Percentiles rank a stretch among this genome's conserved stretches.
phyloP scores from a whole-genome alignment of 2,113 vertebrate genomes.

The Cavia aperea region DNA sequence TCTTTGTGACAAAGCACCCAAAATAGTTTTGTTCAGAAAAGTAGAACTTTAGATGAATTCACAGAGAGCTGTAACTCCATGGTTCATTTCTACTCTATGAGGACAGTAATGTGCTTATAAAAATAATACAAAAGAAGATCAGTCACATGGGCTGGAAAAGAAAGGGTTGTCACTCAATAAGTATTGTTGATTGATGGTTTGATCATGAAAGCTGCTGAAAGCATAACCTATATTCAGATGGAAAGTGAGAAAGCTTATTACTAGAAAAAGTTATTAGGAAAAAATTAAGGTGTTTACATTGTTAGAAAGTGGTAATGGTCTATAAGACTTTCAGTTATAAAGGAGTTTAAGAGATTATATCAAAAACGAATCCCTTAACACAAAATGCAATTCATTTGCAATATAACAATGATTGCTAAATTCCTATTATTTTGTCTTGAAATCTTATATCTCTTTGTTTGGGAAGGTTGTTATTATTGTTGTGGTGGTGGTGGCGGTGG shows the following conservation, averaged over 20 bases:
- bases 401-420: too few species aligned
- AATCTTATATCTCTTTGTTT: too few species aligned
- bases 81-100: constrained; percentile 25
- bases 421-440: too few species aligned
- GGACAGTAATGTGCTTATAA: constrained; percentile 15
- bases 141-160: not conserved
- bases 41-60: constrained; percentile 23
- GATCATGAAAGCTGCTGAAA: constrained; percentile 41
- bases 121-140: constrained; percentile 18
- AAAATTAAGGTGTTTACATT: constrained; percentile 20
- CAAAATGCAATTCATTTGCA: not conserved
- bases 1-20: not conserved
- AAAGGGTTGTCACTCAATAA: constrained; percentile 11
- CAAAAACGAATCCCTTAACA: not conserved
- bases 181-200: constrained; percentile 36
- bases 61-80: not conserved
- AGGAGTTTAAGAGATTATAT: not conserved
- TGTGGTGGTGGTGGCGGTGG: too few species aligned
- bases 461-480: too few species aligned
- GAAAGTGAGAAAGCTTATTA: constrained; percentile 6
- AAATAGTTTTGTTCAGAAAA: not conserved
- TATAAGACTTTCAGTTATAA: not conserved
- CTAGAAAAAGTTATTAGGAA: constrained; percentile 25
- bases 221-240: constrained; percentile 28
- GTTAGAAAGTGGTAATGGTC: not conserved